Evolutionary conservation across 2,113 vertebrate species (phyloP), one percentile per base, ranked within the genome.

Genomic region (Brachionichthys hirsutus): DNA sequence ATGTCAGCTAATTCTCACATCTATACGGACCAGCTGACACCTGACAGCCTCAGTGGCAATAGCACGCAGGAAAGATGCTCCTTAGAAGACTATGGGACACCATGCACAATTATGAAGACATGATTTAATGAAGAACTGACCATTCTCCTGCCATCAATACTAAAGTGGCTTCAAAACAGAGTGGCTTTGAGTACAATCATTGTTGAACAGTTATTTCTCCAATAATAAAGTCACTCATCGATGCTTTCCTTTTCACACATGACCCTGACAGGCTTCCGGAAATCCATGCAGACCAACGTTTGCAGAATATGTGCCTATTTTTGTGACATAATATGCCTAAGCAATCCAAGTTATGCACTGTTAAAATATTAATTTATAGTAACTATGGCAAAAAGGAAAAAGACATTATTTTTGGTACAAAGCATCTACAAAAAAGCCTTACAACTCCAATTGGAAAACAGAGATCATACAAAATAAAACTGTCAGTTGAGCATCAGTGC

Each of bases 341-440:
- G 83, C 68, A 75, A 83, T 85, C 82, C 85, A 80, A 78, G 77
- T 83, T 85, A 88, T 85, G 81, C 84, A 83, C 85, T 88, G 85
- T 89, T 90, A 82, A 91, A 91, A 88, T 89, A 89, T 90, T 89
- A 78, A 90, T 90, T 86, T 84, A 82, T 85, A 82, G 82, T 88
- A 85, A 85, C 75, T 87, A 86, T 78, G 87, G 86, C 71, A 84
- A 87, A 85, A 67, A 51, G 59, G 67, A 75, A 85, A 82, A 73
- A 78, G 56, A 75, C 83, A 86, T 78, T 84, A 85, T 92, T 94
- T 94, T 95, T 94, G 92, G 92, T 94, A 94, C 93, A 94, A 94
- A 94, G 92, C 93, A 93, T 94, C 93, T 92, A 94, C 86, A 91
- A 90, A 91, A 92, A 95, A 94, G 92, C 89, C 92, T 92, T 91